Conservation (phyloP, 1,140 invertebrate genomes). For the Drosophila pallidifrons region DNA sequence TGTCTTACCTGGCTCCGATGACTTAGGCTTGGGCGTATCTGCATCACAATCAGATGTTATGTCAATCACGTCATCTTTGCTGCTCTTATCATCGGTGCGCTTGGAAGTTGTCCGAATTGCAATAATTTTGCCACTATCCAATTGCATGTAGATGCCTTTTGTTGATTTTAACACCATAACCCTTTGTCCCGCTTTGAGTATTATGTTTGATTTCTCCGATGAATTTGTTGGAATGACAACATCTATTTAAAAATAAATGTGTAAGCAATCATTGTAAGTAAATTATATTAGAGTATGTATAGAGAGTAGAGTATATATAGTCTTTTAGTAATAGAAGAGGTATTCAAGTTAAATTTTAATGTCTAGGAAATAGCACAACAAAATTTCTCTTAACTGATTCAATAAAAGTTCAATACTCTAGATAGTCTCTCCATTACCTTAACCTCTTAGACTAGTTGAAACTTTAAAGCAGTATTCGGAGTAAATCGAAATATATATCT, state of each 20-base stretch:
- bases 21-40: conserved; percentile 58
- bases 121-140: conserved; percentile 98
- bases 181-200: conserved; percentile 95
- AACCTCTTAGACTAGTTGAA: too few species aligned
- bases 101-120: conserved; percentile 89
- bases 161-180: conserved; percentile 97
- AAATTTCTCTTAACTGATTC: too few species aligned
- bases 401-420: too few species aligned
- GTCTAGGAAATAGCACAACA: too few species aligned
- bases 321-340: too few species aligned
- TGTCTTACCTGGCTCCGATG: conserved; percentile 60
- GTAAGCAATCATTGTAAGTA: too few species aligned
- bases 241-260: conserved; percentile 86
- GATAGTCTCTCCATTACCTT: too few species aligned
- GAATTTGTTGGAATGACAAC: conserved; percentile 97
- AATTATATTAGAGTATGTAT: too few species aligned
- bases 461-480: too few species aligned
- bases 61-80: conserved; percentile 77
- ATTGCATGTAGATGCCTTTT: conserved; percentile 97
- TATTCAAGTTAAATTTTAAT: too few species aligned
- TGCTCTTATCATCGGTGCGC: conserved; percentile 55
- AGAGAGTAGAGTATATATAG: too few species aligned
- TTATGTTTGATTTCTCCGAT: conserved; percentile 93
- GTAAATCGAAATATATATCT: too few species aligned
- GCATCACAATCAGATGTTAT: conserved; percentile 77